Evolutionary conservation across 2,888 invertebrate genomes (phyloP), one percentile per base, ranked within the genome.

Genomic region (Ormyrus pomaceus): DNA sequence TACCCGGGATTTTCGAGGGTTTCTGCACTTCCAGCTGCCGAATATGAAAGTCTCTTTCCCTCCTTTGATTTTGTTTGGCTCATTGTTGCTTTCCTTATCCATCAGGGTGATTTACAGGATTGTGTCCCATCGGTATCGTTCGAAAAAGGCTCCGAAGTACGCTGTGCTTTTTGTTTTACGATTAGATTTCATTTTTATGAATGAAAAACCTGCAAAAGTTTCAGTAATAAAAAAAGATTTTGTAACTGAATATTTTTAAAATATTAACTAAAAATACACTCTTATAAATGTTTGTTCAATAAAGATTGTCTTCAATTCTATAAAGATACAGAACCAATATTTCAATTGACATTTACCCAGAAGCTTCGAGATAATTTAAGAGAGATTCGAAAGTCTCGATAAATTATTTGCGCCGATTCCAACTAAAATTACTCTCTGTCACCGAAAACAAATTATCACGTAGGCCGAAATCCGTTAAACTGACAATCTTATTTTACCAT

Each of bases 21-120:
- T 82, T 45, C 84, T 78, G 74, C 82, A 77, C 61, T 84, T 84
- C 84, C 84, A 84, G 56, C 84, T 84, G 72, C 84, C 84, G 72
- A 84, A 84, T 76, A 84, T 84, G 58, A 83, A 84, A 77, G 81
- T 75, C 61, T 83, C 83, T 65, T 79, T 82, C n/a, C 80, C 74
- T 68, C 72, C 72, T 62, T 83, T 83, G 56, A 13, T 82, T 56
- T 59, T 82, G 45, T 59, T 55, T 11, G 58, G 7, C n/a, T 77
- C 82, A 13, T 65, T 77, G 59, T 65, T 77, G 64, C 56, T 77
- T 13, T 77, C 81, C 58, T 70, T 81, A 56, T 81, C 81, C 81
- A 81, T 81, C 46, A 65, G 46, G 13, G n/a, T 62, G 7, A 10
- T 59, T 70, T 80, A 80, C 9, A 68, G 34, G 55, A 55, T 65